Conservation (phyloP, 1,140 invertebrate genomes). For the Drosophila watanabei region DNA sequence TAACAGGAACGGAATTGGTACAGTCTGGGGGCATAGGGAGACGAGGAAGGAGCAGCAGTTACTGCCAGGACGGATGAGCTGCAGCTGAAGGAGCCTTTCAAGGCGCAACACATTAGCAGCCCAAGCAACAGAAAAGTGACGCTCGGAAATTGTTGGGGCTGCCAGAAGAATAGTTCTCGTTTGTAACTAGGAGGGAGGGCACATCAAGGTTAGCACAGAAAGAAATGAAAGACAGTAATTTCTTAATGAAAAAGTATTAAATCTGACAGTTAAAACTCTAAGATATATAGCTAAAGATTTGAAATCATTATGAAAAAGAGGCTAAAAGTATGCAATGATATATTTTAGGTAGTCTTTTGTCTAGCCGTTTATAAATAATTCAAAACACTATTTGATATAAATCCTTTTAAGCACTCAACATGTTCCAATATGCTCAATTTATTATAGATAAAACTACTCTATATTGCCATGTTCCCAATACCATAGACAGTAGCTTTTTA, state of each 20-base stretch:
- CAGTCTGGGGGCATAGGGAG: not conserved
- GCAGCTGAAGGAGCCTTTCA: constrained; percentile 25
- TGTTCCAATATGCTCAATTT: constrained; percentile 1
- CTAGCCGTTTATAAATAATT: not conserved
- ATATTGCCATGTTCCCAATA: not conserved
- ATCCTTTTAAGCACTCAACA: constrained; percentile 1
- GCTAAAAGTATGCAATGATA: not conserved
- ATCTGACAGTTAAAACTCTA: accelerated
- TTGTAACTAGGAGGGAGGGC: not conserved
- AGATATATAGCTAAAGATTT: no score
- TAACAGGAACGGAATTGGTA: not conserved
- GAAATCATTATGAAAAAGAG: not conserved
- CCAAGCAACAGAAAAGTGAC: constrained; percentile 59
- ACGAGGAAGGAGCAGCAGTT: not conserved
- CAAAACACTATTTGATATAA: not conserved
- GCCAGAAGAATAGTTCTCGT: constrained; percentile 53
- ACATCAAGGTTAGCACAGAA: constrained; percentile 5
- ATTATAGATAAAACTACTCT: constrained; percentile 6
- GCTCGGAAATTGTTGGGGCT: constrained; percentile 40
- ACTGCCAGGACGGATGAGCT: constrained; percentile 10
- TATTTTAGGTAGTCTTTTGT: no score
- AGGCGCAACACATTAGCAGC: constrained; percentile 63
- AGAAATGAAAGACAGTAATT: not conserved
- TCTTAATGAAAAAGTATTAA: not conserved
- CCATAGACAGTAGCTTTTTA: not conserved